Conservation (phyloP, 2,888 invertebrate species). For the Ectemnius continuus region DNA sequence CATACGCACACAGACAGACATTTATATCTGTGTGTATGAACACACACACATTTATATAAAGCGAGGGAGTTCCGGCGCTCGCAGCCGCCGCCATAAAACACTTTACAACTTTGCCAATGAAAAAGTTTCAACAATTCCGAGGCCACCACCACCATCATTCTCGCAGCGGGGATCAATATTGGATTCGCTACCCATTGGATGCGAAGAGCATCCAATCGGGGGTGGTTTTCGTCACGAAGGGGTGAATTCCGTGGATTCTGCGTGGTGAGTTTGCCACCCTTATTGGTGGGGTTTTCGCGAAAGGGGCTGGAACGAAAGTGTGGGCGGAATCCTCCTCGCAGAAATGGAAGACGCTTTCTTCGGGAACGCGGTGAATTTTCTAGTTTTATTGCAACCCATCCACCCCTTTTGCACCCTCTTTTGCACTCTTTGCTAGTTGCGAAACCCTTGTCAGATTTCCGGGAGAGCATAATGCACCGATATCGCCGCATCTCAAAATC, state of each 20-base stretch:
- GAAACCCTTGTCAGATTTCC: conserved; percentile 24
- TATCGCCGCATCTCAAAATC: conserved; percentile 6
- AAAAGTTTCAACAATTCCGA: conserved; percentile 66
- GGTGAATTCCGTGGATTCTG: conserved; percentile 68
- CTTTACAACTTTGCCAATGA: conserved; percentile 65
- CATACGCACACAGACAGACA: no score
- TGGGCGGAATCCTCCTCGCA: conserved; percentile 41
- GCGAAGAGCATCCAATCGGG: conserved; percentile 59
- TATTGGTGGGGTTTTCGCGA: conserved; percentile 63
- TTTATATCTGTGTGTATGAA: no score
- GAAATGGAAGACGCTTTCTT: conserved; percentile 59
- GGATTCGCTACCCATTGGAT: conserved; percentile 57
- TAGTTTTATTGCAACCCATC: conserved; percentile 36
- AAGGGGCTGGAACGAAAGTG: conserved; percentile 62
- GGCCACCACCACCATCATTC: conserved; percentile 8
- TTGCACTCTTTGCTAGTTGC: no score
- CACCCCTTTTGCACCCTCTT: no score
- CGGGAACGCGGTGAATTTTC: conserved; percentile 28
- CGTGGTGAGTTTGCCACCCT: conserved; percentile 52
- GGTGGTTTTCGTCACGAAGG: conserved; percentile 45
- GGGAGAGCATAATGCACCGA: conserved; percentile 20
- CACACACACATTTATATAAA: no score
- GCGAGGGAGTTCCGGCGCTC: no score
- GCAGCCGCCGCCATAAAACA: conserved; percentile 65
- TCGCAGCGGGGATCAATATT: conserved; percentile 51